Evolutionary conservation across 2,113 vertebrate genomes (phyloP).

Genomic region (Raja brachyura): DNA sequence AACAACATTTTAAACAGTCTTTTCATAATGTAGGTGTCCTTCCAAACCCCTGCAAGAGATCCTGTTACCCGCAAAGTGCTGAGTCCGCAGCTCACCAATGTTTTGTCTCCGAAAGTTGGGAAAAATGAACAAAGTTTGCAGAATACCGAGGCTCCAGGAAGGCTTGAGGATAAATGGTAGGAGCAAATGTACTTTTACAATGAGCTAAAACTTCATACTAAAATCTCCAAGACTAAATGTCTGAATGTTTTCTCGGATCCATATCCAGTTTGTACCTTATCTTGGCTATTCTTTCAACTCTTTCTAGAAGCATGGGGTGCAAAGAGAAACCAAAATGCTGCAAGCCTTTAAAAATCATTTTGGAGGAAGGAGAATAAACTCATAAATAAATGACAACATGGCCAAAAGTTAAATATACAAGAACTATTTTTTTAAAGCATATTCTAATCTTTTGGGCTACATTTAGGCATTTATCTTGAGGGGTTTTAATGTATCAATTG

Average conservation of each 20-base stretch:
- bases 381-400: too few relatives aligned
- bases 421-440: too few relatives aligned
- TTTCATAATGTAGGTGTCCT: slow-evolving; percentile 69
- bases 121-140: not conserved
- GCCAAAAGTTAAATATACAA: too few relatives aligned
- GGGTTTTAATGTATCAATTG: too few relatives aligned
- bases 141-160: not conserved
- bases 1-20: not conserved
- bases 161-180: not conserved
- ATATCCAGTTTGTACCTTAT: too few relatives aligned
- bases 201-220: not conserved
- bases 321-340: too few relatives aligned
- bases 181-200: not conserved
- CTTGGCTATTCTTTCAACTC: too few relatives aligned
- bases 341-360: too few relatives aligned
- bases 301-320: too few relatives aligned
- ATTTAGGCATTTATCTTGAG: not conserved
- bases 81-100: slow-evolving; percentile 57
- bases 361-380: too few relatives aligned
- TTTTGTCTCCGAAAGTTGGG: slow-evolving; percentile 45
- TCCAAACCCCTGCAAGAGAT: slow-evolving; percentile 84
- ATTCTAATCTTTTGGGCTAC: not conserved
- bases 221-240: too few relatives aligned
- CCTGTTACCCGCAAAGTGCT: slow-evolving; percentile 74
- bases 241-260: too few relatives aligned